These are phyloP conservation scores for Phallusia fumigata DNA, from an alignment of 23 tunicate genomes.

Conservation along the genomic window DNA sequence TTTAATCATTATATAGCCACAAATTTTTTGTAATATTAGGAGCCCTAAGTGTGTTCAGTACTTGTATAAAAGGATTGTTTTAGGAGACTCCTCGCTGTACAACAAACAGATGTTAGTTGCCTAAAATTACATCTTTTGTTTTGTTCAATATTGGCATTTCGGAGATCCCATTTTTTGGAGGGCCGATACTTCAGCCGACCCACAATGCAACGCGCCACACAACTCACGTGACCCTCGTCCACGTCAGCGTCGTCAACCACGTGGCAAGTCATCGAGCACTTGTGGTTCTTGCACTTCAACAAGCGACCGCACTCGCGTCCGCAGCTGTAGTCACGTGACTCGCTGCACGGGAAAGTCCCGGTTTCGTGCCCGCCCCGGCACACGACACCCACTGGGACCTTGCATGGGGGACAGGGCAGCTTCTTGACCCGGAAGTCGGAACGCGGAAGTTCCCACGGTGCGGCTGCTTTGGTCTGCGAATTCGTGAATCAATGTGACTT, in stretches of 20 bases:
- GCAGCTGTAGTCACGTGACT: slow-evolving; percentile 57
- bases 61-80: too few relatives aligned
- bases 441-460: slow-evolving; percentile 88
- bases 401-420: slow-evolving; percentile 84
- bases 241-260: slow-evolving; percentile 42
- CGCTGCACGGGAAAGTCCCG: slow-evolving; percentile 50
- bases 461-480: slow-evolving; percentile 42
- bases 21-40: too few relatives aligned
- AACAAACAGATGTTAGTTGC: too few relatives aligned
- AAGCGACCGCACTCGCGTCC: slow-evolving; percentile 68
- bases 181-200: background rate
- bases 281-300: slow-evolving; percentile 67
- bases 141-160: background rate
- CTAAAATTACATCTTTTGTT: too few relatives aligned
- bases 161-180: background rate
- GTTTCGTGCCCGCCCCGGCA: slow-evolving; percentile 78
- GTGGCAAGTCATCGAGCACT: slow-evolving; percentile 63
- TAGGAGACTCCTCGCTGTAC: too few relatives aligned
- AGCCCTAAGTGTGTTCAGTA: too few relatives aligned
- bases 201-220: background rate
- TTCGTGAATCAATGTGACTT: too few relatives aligned
- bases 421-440: slow-evolving; percentile 18
- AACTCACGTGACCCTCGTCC: slow-evolving; percentile 5
- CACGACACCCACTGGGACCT: slow-evolving; percentile 38
- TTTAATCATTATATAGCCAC: too few relatives aligned